A percentile compares a stretch with the other conserved stretches of the same genome.
phyloP scores from a whole-genome alignment of 2,888 invertebrate species.

The Eledona agricola region DNA sequence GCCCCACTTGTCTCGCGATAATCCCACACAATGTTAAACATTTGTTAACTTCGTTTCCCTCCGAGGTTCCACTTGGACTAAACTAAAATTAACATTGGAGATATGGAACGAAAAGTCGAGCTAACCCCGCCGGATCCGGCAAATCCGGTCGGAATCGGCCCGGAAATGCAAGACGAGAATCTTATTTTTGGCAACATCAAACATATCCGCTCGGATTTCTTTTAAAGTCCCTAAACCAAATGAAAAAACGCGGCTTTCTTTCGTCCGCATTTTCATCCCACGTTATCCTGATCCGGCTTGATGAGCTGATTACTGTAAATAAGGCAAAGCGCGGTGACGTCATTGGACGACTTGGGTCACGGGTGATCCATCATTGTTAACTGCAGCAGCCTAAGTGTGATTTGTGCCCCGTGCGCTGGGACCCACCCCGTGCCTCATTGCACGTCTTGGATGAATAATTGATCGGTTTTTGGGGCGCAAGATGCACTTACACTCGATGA shows the following conservation, averaged over 20 bases:
- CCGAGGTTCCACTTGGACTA: conserved; percentile 23
- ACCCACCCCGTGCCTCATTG: conserved; percentile 33
- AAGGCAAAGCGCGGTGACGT: conserved; percentile 37
- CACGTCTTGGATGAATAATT: conserved; percentile 50
- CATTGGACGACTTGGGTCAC: conserved; percentile 40
- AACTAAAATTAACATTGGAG: conserved; percentile 30
- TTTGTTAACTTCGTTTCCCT: conserved; percentile 30
- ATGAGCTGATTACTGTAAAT: conserved; percentile 46
- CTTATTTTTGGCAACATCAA: conserved; percentile 43
- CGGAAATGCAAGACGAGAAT: conserved; percentile 36
- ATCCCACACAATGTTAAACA: conserved; percentile 36
- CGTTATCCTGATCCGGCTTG: conserved; percentile 44
- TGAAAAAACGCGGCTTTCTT: conserved; percentile 41
- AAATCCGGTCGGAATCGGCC: conserved; percentile 34
- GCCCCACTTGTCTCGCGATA: conserved; percentile 35
- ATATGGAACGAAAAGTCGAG: conserved; percentile 25
- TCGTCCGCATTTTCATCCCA: conserved; percentile 44
- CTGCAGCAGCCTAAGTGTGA: conserved; percentile 53
- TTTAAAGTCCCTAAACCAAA: conserved; percentile 44
- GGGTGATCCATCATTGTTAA: conserved; percentile 52
- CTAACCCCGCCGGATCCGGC: conserved; percentile 20
- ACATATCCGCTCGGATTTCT: conserved; percentile 43
- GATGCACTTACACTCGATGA: conserved; percentile 34
- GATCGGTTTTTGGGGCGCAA: conserved; percentile 41
- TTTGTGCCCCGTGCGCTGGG: conserved; percentile 51